phyloP scores from a whole-genome alignment of 2,888 invertebrate genomes.

The Brachyptera putata region DNA sequence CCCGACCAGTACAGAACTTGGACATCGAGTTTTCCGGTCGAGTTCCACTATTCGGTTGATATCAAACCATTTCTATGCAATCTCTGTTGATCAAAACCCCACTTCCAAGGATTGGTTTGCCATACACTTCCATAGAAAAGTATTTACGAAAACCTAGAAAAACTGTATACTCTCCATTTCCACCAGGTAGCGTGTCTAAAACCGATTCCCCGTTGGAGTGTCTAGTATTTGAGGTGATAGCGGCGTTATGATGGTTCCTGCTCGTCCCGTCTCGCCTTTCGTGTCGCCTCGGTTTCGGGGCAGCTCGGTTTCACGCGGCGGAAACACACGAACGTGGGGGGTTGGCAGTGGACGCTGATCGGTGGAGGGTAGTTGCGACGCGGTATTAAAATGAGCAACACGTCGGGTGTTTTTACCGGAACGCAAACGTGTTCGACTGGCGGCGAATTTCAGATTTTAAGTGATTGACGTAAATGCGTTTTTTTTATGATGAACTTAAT shows the following conservation, averaged over 20 bases:
- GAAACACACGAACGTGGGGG: not conserved
- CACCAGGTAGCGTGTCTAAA: slow-evolving; percentile 14
- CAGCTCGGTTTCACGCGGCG: not conserved
- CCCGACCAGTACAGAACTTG: too few species aligned
- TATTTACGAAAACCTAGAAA: not conserved
- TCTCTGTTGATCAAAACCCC: too few species aligned
- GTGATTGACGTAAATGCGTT: too few species aligned
- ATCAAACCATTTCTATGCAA: too few species aligned
- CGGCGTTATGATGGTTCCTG: slow-evolving; percentile 22
- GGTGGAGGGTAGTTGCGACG: not conserved
- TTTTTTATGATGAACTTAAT: too few species aligned
- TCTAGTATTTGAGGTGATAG: slow-evolving; percentile 20
- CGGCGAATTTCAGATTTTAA: too few species aligned
- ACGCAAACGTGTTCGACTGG: not conserved
- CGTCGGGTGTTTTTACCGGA: not conserved
- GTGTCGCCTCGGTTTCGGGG: not conserved
- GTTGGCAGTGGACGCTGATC: not conserved
- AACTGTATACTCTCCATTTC: not conserved
- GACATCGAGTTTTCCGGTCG: too few species aligned
- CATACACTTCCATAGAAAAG: not conserved
- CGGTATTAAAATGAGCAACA: not conserved
- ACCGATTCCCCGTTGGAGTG: slow-evolving; percentile 19
- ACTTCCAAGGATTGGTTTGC: not conserved
- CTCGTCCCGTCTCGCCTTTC: slow-evolving; percentile 15
- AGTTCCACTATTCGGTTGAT: too few species aligned